phyloP scores from a whole-genome alignment of 2,113 vertebrate species.

The Saimiri boliviensis region DNA sequence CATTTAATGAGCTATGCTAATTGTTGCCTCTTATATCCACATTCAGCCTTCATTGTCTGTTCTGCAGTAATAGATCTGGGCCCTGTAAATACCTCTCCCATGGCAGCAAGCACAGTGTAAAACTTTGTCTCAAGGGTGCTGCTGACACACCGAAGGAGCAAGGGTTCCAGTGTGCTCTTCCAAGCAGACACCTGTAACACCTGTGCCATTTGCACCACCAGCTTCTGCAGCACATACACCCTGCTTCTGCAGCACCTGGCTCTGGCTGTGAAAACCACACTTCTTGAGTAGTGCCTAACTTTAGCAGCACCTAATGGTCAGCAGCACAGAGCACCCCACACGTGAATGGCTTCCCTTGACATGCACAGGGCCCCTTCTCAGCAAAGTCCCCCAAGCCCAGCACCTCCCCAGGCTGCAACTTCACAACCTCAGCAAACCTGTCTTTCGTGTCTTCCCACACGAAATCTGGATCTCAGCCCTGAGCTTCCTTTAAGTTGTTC shows the following conservation, averaged over 20 bases:
- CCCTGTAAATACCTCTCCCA: neutral
- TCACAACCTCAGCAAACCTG: neutral
- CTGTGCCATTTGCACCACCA: too few species aligned
- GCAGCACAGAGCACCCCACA: neutral
- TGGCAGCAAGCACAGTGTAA: neutral
- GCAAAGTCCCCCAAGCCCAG: neutral
- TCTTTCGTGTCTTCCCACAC: neutral
- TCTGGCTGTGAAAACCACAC: neutral
- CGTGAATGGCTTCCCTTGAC: neutral
- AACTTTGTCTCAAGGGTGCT: neutral
- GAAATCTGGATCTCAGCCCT: neutral
- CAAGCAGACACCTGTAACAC: neutral
- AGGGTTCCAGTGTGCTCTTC: neutral
- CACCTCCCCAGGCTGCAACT: neutral
- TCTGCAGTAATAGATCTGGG: neutral
- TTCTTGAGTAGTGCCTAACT: too few species aligned
- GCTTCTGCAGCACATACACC: too few species aligned
- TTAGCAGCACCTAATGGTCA: neutral
- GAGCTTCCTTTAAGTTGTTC: neutral
- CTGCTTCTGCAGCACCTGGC: too few species aligned
- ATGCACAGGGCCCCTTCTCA: neutral
- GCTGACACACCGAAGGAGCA: neutral
- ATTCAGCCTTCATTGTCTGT: neutral
- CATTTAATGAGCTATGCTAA: too few species aligned
- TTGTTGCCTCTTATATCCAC: neutral